phyloP scores from a whole-genome alignment of 1,140 invertebrate species.

The Drosophila aff. region DNA sequence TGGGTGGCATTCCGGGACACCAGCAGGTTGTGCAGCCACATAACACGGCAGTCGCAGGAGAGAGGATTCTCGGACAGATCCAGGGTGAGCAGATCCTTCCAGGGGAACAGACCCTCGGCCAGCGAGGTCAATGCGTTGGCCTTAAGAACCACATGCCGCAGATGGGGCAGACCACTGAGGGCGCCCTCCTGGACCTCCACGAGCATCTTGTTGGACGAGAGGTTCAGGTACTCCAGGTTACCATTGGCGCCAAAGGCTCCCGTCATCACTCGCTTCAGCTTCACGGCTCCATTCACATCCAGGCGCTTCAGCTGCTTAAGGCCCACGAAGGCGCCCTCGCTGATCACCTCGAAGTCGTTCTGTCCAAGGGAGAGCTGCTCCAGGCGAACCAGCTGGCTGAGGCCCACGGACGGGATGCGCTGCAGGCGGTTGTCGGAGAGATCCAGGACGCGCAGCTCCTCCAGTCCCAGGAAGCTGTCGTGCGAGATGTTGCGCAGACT shows the following conservation, averaged over 20 bases:
- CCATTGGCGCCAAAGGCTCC: constrained; percentile 92
- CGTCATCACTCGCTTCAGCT: constrained; percentile 89
- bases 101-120: constrained; percentile 91
- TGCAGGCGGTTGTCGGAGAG: constrained; percentile 92
- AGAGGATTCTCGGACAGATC: constrained; percentile 94
- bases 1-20: constrained; percentile 89
- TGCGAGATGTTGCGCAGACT: constrained; percentile 91
- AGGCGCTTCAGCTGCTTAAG: constrained; percentile 91
- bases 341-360: constrained; percentile 90
- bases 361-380: constrained; percentile 93
- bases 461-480: constrained; percentile 91
- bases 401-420: constrained; percentile 90
- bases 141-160: constrained; percentile 90
- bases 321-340: constrained; percentile 91
- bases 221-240: constrained; percentile 91
- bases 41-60: constrained; percentile 91
- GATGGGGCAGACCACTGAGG: constrained; percentile 91
- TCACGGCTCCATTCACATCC: constrained; percentile 91
- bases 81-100: constrained; percentile 91
- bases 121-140: constrained; percentile 92
- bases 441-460: constrained; percentile 90
- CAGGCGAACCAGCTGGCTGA: constrained; percentile 89
- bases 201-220: constrained; percentile 92
- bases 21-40: constrained; percentile 93
- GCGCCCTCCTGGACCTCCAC: constrained; percentile 91